Conservation (phyloP, 2,113 vertebrate genomes). For the Crotalus tigris region DNA sequence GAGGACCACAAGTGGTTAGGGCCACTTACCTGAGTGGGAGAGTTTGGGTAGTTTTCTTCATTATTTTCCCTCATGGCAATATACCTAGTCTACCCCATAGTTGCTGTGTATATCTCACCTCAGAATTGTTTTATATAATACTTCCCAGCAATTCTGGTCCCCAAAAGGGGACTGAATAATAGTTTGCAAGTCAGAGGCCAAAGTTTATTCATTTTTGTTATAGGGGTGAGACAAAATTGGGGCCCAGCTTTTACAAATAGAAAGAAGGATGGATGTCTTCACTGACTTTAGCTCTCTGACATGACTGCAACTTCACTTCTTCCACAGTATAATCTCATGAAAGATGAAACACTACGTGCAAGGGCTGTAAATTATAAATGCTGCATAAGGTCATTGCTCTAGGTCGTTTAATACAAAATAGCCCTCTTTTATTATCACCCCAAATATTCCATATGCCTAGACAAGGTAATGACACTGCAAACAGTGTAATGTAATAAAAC, state of each 20-base stretch:
- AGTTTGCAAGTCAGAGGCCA: neutral
- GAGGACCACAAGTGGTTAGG: neutral
- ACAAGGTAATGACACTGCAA: neutral
- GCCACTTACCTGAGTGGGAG: neutral
- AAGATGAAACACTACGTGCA: slow-evolving; percentile 3
- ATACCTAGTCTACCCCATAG: neutral
- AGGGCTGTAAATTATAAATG: slow-evolving; percentile 7
- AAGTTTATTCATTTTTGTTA: neutral
- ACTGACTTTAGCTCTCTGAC: slow-evolving; percentile 1
- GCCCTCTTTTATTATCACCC: neutral
- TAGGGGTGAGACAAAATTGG: neutral
- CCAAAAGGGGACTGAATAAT: neutral
- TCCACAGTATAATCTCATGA: slow-evolving; percentile 2
- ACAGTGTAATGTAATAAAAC: slow-evolving; percentile 3
- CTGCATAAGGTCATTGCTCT: neutral
- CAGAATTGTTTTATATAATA: neutral
- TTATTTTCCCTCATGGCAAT: neutral
- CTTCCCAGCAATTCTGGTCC: neutral
- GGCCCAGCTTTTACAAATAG: neutral
- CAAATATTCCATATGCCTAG: neutral
- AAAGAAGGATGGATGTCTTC: neutral
- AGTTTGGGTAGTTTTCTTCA: too few species aligned
- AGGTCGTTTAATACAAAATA: neutral
- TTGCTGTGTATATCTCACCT: neutral
- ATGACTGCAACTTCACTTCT: neutral